Base-by-base conservation (phyloP, 2,888 invertebrate genomes). In the Aleiodes leptofemur region DNA sequence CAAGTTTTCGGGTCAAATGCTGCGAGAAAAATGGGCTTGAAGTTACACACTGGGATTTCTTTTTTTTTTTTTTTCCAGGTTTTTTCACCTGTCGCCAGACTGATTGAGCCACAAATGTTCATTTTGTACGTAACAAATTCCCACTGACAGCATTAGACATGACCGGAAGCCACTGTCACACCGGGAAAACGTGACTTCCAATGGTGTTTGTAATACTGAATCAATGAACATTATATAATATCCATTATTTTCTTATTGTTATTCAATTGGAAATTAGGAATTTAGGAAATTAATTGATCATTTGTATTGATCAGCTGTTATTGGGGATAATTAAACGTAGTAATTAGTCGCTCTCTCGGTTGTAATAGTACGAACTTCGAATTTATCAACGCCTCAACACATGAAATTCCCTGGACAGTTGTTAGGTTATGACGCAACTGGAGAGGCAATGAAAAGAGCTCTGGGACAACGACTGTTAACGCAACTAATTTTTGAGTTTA, bases 401-500 rank as follows among this genome's bases (percentile, higher is more conserved):
- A 38, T 66, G 77, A 76, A 79, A 80, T 80, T 80, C 76, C 78
- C 78, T 73, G 74, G 72, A 50, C 74, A 76, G 59, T 7, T 38
- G 23, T 23, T 23, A 2, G 34, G 38, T 34, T n/a, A 76, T 80
- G 80, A 80, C 74, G 79, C 73, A 78, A 80, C 57, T 43, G 43
- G 38, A 53, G 69, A 23, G 23, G 56, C 61, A 23, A 76, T 51
- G 34, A 59, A 13, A 69, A 4, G 23, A 23, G 64, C 38, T 55
- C 69, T 31, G 61, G 74, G 59, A 72, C 69, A 76, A 76, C 61
- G 69, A 72, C 76, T 74, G 78, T 79, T 78, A 79, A 78, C 80
- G 76, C 80, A 74, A 83, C 82, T 81, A 82, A 85, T 86, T 85
- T 84, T 83, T 80, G 83, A 78, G 76, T 78, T 81, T 84, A 86